These are phyloP conservation scores for Emydura subglobosa DNA, from an alignment of 2,113 vertebrate species.

Conservation along the genomic window DNA sequence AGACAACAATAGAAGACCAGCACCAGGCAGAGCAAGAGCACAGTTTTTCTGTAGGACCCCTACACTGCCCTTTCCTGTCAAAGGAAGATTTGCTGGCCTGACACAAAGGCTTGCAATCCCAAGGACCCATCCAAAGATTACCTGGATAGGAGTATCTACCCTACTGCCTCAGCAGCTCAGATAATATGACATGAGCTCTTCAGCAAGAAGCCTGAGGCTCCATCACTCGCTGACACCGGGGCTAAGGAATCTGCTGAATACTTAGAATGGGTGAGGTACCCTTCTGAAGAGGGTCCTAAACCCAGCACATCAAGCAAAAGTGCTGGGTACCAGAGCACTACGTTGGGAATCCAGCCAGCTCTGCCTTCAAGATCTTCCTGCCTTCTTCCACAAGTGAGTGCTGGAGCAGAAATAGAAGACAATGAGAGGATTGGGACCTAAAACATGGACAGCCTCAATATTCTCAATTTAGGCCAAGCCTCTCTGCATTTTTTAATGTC, in stretches of 20 bases:
- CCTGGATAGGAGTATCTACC: not conserved
- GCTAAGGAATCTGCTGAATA: not conserved
- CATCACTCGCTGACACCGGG: not conserved
- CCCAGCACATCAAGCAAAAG: not conserved
- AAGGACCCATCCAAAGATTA: not conserved
- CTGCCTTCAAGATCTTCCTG: conserved; percentile 10
- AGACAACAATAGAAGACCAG: not conserved
- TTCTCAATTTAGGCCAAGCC: not conserved
- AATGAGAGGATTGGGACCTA: not conserved
- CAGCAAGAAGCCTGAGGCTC: not conserved
- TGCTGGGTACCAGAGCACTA: accelerated
- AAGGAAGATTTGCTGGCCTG: accelerated
- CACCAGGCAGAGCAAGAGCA: not conserved
- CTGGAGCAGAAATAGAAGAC: not conserved
- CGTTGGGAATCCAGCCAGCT: not conserved
- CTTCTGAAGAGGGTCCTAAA: not conserved
- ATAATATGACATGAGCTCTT: not conserved
- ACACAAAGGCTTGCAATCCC: accelerated
- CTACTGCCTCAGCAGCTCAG: accelerated
- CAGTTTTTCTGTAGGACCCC: accelerated
- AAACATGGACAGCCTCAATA: conserved; percentile 22
- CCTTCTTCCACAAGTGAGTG: not conserved
- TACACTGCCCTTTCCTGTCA: not conserved
- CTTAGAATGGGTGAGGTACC: not conserved
- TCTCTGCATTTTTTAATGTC: not conserved